These are phyloP conservation scores for Clarias pachynema DNA, from an alignment of 2,797 vertebrate species.

Conservation along the genomic window DNA sequence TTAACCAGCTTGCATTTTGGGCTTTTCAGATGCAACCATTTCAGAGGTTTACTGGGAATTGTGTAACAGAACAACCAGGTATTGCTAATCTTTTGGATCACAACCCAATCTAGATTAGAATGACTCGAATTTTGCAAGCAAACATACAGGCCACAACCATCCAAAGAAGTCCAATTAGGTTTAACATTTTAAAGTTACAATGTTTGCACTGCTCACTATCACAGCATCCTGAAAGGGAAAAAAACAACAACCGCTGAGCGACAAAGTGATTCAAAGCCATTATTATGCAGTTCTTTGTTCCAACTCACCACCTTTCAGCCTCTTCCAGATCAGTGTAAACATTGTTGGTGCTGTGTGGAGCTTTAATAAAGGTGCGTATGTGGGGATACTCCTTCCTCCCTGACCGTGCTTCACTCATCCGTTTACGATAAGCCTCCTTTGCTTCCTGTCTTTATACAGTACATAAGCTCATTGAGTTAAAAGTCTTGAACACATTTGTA, in stretches of 20 bases:
- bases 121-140: not conserved
- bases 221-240: not conserved
- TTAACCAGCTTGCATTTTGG: conserved; percentile 5
- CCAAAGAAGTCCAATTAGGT: not conserved
- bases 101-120: not conserved
- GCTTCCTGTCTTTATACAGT: conserved; percentile 77
- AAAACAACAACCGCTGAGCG: not conserved
- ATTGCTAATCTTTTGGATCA: not conserved
- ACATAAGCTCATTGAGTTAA: conserved; percentile 2
- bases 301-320: conserved; percentile 78
- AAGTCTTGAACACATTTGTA: not conserved
- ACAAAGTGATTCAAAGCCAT: not conserved
- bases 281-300: not conserved
- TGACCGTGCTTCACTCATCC: conserved; percentile 74
- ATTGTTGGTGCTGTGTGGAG: conserved; percentile 81
- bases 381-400: conserved; percentile 78
- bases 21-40: conserved; percentile 12
- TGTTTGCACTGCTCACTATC: not conserved
- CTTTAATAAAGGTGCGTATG: conserved; percentile 82
- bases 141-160: conserved; percentile 2
- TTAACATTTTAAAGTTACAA: not conserved
- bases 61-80: not conserved
- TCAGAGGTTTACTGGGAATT: not conserved
- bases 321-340: conserved; percentile 78
- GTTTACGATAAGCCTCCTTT: conserved; percentile 73